Conservation (phyloP, 2,888 invertebrate genomes). For the Deilephila porcellus region DNA sequence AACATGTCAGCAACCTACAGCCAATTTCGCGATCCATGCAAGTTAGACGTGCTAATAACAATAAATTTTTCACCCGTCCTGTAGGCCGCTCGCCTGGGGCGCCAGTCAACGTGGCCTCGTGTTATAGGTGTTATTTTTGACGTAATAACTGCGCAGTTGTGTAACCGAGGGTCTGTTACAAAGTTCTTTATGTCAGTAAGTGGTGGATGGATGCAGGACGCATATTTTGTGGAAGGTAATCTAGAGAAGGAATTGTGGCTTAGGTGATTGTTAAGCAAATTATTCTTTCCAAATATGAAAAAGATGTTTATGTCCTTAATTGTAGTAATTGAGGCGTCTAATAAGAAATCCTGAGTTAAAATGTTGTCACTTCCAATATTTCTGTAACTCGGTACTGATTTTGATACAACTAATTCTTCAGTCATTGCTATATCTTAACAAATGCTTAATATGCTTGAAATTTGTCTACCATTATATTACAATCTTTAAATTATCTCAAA, state of each 20-base stretch:
- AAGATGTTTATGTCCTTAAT: no score
- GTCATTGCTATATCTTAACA: no score
- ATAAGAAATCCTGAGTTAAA: no score
- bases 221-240: neutral
- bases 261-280: no score
- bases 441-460: no score
- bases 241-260: neutral
- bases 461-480: no score
- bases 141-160: conserved; percentile 51
- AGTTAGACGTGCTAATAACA: conserved; percentile 42
- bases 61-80: conserved; percentile 51
- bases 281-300: no score
- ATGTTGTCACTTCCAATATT: no score
- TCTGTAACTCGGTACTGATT: no score
- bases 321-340: no score
- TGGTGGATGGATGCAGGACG: neutral
- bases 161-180: conserved; percentile 32
- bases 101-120: conserved; percentile 51
- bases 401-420: no score
- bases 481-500: no score
- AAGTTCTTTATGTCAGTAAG: conserved; percentile 25
- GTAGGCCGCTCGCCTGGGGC: conserved; percentile 54
- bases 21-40: conserved; percentile 31
- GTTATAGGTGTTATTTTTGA: conserved; percentile 63
- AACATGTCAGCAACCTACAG: conserved; percentile 23